Evolutionary conservation across 2,888 invertebrate genomes (phyloP).

Genomic region (Eupithecia pulchellata): DNA sequence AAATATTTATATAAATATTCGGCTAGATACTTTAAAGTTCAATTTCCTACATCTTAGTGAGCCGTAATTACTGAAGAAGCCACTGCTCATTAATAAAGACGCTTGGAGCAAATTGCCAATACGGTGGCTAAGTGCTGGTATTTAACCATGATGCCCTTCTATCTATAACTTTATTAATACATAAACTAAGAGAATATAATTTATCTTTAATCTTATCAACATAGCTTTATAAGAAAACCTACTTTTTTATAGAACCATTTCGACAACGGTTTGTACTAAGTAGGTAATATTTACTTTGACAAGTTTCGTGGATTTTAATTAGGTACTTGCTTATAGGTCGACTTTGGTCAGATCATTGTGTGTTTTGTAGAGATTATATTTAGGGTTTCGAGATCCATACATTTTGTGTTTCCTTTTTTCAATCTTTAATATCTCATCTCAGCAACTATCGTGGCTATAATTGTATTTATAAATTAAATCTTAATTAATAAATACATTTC

Average conservation of each 20-base stretch:
- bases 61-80: slow-evolving; percentile 43
- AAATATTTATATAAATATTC: not conserved
- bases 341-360: too few relatives aligned
- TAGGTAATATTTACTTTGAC: too few relatives aligned
- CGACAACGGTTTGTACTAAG: too few relatives aligned
- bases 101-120: slow-evolving; percentile 72
- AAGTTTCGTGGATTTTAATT: too few relatives aligned
- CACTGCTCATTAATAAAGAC: slow-evolving; percentile 69
- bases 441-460: too few relatives aligned
- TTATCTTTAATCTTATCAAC: not conserved
- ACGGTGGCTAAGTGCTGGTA: slow-evolving; percentile 69
- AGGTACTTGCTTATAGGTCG: too few relatives aligned
- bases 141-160: slow-evolving; percentile 59
- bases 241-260: not conserved
- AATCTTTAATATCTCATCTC: too few relatives aligned
- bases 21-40: not conserved
- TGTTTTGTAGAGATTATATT: too few relatives aligned
- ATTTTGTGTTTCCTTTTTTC: too few relatives aligned
- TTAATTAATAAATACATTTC: too few relatives aligned
- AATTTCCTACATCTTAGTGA: slow-evolving; percentile 22
- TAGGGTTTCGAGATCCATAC: too few relatives aligned
- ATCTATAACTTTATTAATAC: slow-evolving; percentile 51
- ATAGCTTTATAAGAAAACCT: not conserved
- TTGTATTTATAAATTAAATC: too few relatives aligned
- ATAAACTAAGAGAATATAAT: slow-evolving; percentile 12